phyloP scores from a whole-genome alignment of 2,888 invertebrate genomes.

The Cactoblastis cactorum region DNA sequence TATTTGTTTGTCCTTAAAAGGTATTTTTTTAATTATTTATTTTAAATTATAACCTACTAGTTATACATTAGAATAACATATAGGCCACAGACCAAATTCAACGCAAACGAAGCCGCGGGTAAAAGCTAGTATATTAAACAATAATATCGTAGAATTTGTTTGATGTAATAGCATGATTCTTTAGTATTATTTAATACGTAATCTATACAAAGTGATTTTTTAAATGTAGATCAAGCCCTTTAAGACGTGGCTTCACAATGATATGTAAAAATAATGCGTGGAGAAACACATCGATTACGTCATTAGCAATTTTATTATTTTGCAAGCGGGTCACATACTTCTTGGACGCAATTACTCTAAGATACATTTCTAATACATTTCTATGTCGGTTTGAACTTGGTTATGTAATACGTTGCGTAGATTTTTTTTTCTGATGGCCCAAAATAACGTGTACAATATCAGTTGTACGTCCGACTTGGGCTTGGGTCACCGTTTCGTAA shows the following conservation, averaged over 20 bases:
- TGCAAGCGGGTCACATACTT: not conserved
- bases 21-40: not conserved
- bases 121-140: not conserved
- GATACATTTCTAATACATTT: not conserved
- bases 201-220: not conserved
- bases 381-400: not conserved
- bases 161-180: not conserved
- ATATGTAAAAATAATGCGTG: not conserved
- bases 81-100: no score
- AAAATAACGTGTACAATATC: not conserved
- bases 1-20: not conserved
- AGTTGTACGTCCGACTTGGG: not conserved
- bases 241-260: not conserved
- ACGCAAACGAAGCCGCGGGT: no score
- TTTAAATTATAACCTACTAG: not conserved
- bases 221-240: conserved; percentile 1
- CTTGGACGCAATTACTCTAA: not conserved
- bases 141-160: not conserved
- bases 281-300: not conserved
- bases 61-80: not conserved
- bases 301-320: conserved; percentile 5
- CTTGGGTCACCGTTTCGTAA: not conserved
- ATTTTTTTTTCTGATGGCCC: conserved; percentile 7
- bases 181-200: not conserved
- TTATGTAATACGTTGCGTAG: conserved; percentile 2